Evolutionary conservation across 1,140 invertebrate species (phyloP).

Genomic region (Drosophila erecta): DNA sequence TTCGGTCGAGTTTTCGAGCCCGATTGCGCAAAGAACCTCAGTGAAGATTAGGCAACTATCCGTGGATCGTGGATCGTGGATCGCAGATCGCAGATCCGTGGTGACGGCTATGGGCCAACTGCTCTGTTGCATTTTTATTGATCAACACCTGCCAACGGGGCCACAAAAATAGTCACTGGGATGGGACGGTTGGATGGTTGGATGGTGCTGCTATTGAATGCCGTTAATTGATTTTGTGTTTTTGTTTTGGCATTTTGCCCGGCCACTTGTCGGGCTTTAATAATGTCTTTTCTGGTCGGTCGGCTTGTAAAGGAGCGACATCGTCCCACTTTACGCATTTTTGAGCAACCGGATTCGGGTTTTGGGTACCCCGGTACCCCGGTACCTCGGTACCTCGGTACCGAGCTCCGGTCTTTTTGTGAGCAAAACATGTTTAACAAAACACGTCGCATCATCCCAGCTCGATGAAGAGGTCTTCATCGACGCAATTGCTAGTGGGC

Average conservation of each 20-base stretch:
- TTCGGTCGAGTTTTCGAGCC: constrained; percentile 65
- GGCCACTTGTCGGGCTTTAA: constrained; percentile 69
- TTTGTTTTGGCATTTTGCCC: constrained; percentile 80
- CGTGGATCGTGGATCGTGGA: constrained; percentile 18
- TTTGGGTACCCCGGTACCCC: constrained; percentile 6
- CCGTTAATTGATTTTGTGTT: constrained; percentile 77
- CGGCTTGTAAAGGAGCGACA: constrained; percentile 70
- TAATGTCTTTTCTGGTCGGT: constrained; percentile 53
- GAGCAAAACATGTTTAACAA: constrained; percentile 72
- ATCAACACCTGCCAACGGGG: constrained; percentile 78
- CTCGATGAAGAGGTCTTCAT: constrained; percentile 47
- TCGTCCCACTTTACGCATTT: constrained; percentile 82
- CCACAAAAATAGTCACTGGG: constrained; percentile 30
- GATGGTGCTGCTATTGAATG: constrained; percentile 39
- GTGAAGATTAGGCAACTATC: constrained; percentile 46
- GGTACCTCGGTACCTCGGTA: neutral
- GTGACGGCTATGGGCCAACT: constrained; percentile 37
- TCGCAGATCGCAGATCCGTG: too few species aligned
- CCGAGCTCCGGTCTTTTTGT: constrained; percentile 1
- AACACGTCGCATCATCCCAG: constrained; percentile 61
- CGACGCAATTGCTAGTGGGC: constrained; percentile 61
- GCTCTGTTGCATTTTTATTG: constrained; percentile 73
- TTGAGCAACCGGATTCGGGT: constrained; percentile 73
- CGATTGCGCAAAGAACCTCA: constrained; percentile 66
- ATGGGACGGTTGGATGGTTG: too few species aligned